Percentiles rank a stretch among this genome's conserved stretches.
phyloP scores from a whole-genome alignment of 2,888 invertebrate genomes.

The Cacoxenus indagator region DNA sequence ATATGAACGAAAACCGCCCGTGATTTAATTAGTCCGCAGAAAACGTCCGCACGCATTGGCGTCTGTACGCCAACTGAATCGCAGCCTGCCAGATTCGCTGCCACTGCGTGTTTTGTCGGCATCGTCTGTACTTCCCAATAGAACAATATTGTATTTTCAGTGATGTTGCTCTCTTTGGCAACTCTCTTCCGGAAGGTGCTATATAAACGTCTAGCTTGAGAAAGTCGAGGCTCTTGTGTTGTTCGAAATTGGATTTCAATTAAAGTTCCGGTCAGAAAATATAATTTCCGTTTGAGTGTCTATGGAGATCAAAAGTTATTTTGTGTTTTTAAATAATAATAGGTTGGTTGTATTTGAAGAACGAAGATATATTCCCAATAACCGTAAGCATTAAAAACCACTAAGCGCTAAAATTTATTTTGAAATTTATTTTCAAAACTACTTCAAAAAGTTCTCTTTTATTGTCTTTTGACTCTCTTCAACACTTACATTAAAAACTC shows the following conservation, averaged over 20 bases:
- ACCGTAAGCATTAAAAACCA: too few species aligned
- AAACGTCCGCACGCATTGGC: conserved; percentile 52
- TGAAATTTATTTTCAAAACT: background rate
- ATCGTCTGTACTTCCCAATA: background rate
- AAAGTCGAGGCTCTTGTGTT: background rate
- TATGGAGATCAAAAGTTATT: background rate
- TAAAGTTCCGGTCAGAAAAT: conserved; percentile 21
- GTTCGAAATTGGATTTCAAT: conserved; percentile 6
- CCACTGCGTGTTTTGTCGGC: background rate
- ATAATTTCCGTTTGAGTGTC: conserved; percentile 16
- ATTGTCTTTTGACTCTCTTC: background rate
- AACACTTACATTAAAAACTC: background rate
- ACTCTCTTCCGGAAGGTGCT: background rate
- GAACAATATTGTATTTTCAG: background rate
- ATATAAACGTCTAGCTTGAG: background rate
- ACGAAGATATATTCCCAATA: too few species aligned
- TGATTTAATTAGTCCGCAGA: background rate
- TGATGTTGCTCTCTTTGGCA: background rate
- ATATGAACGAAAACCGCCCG: background rate
- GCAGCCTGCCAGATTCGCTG: background rate
- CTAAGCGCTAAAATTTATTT: background rate
- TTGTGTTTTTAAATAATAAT: background rate
- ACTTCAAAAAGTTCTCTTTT: background rate
- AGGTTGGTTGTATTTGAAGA: too few species aligned
- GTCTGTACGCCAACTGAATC: conserved; percentile 55